Conservation (phyloP, 2,797 vertebrate species). For the Graptemys geographica region DNA sequence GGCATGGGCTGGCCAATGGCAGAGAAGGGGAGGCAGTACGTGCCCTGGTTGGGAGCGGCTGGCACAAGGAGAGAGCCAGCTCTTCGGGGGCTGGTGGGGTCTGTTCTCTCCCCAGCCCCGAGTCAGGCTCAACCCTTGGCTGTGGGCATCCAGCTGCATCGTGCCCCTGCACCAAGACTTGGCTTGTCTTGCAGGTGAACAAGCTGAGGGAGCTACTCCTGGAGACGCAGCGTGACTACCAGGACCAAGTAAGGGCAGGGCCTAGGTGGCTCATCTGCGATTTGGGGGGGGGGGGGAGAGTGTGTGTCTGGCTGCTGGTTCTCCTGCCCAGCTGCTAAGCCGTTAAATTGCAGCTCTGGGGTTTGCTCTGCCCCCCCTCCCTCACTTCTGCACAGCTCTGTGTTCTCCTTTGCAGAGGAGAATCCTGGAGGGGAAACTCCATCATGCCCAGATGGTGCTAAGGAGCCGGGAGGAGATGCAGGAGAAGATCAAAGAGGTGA, state of each 20-base stretch:
- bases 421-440: slow-evolving; percentile 72
- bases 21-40: background rate
- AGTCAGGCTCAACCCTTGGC: background rate
- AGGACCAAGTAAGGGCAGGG: slow-evolving; percentile 62
- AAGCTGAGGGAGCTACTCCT: slow-evolving; percentile 78
- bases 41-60: background rate
- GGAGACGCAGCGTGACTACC: slow-evolving; percentile 73
- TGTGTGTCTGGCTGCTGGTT: background rate
- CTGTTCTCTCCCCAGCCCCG: background rate
- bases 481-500: slow-evolving; percentile 79
- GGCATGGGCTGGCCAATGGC: background rate
- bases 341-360: background rate
- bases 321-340: background rate
- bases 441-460: slow-evolving; percentile 60
- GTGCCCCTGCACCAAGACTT: fast-evolving
- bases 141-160: background rate
- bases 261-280: fast-evolving
- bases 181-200: slow-evolving; percentile 67
- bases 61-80: background rate
- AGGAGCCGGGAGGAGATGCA: slow-evolving; percentile 69
- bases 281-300: fast-evolving
- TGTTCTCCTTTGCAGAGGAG: slow-evolving; percentile 65
- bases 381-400: background rate
- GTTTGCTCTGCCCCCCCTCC: background rate
- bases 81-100: background rate